Conservation (phyloP, 1,140 invertebrate species). For the Dendroctonus ponderosae region DNA sequence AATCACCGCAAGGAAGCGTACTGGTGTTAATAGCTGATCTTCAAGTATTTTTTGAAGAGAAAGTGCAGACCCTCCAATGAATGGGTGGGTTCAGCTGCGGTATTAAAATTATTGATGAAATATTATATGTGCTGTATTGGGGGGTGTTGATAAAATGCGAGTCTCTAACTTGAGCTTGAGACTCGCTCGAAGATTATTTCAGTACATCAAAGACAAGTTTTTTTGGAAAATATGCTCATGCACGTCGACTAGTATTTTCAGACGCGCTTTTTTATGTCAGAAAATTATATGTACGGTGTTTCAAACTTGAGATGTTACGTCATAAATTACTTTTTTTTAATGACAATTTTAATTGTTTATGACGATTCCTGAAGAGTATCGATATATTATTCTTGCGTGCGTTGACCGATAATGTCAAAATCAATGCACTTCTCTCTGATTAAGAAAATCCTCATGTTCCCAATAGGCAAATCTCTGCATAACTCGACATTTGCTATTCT, state of each 20-base stretch:
- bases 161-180: background rate
- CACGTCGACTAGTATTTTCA: conserved; percentile 1
- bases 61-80: background rate
- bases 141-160: background rate
- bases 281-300: background rate
- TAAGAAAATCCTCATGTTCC: background rate
- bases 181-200: no score
- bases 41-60: background rate
- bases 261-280: background rate
- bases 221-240: background rate
- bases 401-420: background rate
- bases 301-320: background rate
- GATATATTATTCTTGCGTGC: background rate
- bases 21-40: background rate
- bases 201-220: background rate
- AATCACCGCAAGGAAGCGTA: no score
- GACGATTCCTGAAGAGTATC: background rate
- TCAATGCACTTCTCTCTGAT: background rate
- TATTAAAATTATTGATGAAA: no score
- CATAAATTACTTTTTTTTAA: no score
- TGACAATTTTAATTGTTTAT: background rate
- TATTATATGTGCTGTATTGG: no score
- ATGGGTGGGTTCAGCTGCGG: no score
- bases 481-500: background rate
- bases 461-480: background rate